Evolutionary conservation across 30 jellyfish, hydroid and myxozoan genomes (phyloP), one percentile per base, ranked within the genome.

Genomic region (Pelagia noctiluca): DNA sequence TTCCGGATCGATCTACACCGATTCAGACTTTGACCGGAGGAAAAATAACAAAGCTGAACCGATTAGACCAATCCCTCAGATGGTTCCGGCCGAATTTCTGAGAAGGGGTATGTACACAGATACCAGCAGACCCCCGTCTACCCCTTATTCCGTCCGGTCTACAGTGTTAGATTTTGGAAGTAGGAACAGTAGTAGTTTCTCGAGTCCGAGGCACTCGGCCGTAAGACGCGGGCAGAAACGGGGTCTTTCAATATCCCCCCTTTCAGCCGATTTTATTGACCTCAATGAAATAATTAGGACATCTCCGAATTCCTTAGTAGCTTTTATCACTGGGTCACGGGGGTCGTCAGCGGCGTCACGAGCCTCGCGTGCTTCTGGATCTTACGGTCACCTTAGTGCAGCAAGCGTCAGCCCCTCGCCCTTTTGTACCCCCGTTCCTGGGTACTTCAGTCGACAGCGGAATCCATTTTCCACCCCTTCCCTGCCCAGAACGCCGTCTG

Each of bases 281-380:
- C 50, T 91, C 52, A 86, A 90, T 35, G 96, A 86, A 32, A 91
- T 91, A 24, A 91, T 91, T 3, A 73, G 98, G 49, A 91, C 98
- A 33, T 91, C 98, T 10, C 98, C 98, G 23, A 91, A 83, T 68
- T 91, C 98, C 46, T 89, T 91, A 22, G 98, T 91, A 7, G 98
- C 98, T 19, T 91, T 69, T 66, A 83, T 91, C 34, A 84, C 88
- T 2, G 86, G 88, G 25, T 83, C 94, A n/a, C 49, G 98, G 83
- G 91, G 88, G 65, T 91, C 98, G 16, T 84, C 96, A 11, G 96
- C 96, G 23, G 96, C 98, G 7, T 91, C 98, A 1, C 35, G 94
- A 37, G 89, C 90, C 0, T 88, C 97, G 26, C 65, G 91, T 54
- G 91, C 91, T 25, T 80, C 94, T 23, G 98, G 98, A 3, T 91